phyloP scores from a whole-genome alignment of 1,140 invertebrate species.

The Leucophenga varia region DNA sequence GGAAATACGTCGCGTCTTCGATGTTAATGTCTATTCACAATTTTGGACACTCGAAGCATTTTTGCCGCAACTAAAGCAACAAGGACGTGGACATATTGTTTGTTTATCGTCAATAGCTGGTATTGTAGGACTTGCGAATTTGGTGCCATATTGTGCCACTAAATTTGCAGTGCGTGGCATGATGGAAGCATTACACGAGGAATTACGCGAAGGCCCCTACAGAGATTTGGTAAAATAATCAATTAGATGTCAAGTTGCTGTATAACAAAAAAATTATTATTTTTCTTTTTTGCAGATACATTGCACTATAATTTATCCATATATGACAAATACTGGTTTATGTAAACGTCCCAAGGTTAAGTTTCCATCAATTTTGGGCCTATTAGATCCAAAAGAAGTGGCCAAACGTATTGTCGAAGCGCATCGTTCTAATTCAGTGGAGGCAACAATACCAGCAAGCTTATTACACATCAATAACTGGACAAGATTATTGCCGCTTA shows the following conservation, averaged over 20 bases:
- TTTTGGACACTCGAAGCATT: slow-evolving; percentile 79
- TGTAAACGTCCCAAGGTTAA: slow-evolving; percentile 76
- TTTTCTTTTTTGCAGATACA: slow-evolving; percentile 62
- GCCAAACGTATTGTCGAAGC: slow-evolving; percentile 67
- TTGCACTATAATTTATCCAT: slow-evolving; percentile 78
- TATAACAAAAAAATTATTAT: neutral
- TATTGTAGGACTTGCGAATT: slow-evolving; percentile 67
- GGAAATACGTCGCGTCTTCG: slow-evolving; percentile 66
- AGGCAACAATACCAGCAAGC: slow-evolving; percentile 60
- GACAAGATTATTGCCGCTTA: slow-evolving; percentile 57
- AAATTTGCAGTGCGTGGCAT: slow-evolving; percentile 78
- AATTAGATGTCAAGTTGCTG: neutral
- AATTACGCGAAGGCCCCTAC: slow-evolving; percentile 61
- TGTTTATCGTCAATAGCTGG: slow-evolving; percentile 78
- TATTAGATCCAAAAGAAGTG: slow-evolving; percentile 67
- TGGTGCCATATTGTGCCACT: slow-evolving; percentile 78
- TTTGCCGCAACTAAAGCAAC: slow-evolving; percentile 72
- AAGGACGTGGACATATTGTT: slow-evolving; percentile 77
- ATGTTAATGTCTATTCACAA: slow-evolving; percentile 73
- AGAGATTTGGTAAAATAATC: slow-evolving; percentile 27
- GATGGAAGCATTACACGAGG: slow-evolving; percentile 72
- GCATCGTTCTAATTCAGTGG: slow-evolving; percentile 60
- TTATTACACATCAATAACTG: slow-evolving; percentile 54
- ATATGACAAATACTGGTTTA: slow-evolving; percentile 81
- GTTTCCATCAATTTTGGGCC: slow-evolving; percentile 68